Evolutionary conservation across 2,113 vertebrate genomes (phyloP), one percentile per base, ranked within the genome.

Genomic region (Xyrauchen texanus): DNA sequence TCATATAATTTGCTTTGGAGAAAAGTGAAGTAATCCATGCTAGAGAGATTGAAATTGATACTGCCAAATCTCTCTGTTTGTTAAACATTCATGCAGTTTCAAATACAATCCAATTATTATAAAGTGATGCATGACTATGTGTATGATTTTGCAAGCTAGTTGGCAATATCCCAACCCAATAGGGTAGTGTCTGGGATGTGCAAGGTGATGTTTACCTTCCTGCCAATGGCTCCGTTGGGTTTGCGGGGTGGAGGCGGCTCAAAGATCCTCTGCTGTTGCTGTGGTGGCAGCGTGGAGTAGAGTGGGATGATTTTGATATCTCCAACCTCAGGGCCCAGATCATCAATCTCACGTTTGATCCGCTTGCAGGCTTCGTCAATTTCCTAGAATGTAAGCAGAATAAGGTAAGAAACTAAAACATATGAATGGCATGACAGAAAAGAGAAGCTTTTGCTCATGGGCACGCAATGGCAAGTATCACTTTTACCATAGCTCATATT

Each of bases 251-350:
- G 96, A 0, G 97, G 96, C 34, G 97, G 95, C 84, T 99, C 97
- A 81, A 99, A 98, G 91, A 98, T 98, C 79, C 96, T 93, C 81
- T 98, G 96, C 80, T 98, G 97, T 64, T 99, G 97, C 83, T 98
- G 96, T 0, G 96, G 97, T 71, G 97, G 97, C 85, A 98, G 94
- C 0, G 97, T 98, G 15, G 97, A 98, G 87, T 99, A 99, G 58
- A 98, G 90, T 0, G 97, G 97, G 92, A 99, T 98, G 93, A 98
- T 98, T 91, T 98, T 98, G 88, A 99, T 97, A 84, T 99, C 96
- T 6, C 96, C 96, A 80, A 97, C 97, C 85, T 98, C 96, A 7
- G 95, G 96, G 10, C 97, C 97, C 83, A 98, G 92, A 86, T 98
- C 96, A 85, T 99, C 97, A 13, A 99, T 95, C 89, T 99, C 96